Evolutionary conservation across 2,888 invertebrate species (phyloP), one percentile per base, ranked within the genome.

Genomic region (Ypsolopha sequella): DNA sequence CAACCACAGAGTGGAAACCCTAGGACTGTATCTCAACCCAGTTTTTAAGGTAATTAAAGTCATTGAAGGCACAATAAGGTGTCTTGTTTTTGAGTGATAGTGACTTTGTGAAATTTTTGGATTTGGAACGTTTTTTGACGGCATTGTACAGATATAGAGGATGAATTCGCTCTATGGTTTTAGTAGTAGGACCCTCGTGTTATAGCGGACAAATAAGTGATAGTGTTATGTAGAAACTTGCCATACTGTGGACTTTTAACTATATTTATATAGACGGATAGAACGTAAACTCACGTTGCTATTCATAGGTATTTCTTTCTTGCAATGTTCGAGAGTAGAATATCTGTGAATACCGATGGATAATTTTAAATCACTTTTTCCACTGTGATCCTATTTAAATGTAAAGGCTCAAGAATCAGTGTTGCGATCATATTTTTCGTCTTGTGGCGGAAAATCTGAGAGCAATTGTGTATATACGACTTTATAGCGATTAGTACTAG

Each of bases 371-470:
- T 80, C 80, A 85, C 85, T 84, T 80, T 82, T 79, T 85, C 82
- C 86, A 86, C 86, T 86, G 86, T 86, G 86, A 86, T 86, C 86
- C 85, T 85, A 82, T 76, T 79, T 78, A 77, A 79, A 75, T 76
- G 66, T 80, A 75, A 80, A 64, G 75, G 86, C 86, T 86, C 85
- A 84, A 84, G 70, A 67, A 74, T 76, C 76, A 73, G 70, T 73
- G 76, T 76, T 68, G 78, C 80, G 73, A 80, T 76, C 78, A 73
- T 64, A 59, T 68, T 67, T 53, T 63, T 55, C 56, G 66, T 66
- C 61, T 54, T 61, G 57, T 56, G 61, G 64, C 64, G 63, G 62
- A 55, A 54, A 38, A 56, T 59, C 55, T 41, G 57, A 64, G 69
- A 73, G 72, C 71, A 68, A 70, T 69, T 68, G 71, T 81, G 80